A percentile compares a stretch with the other conserved stretches of the same genome.
Conservation (phyloP, 2,797 vertebrate species). For the Cryptoprocta ferox region DNA sequence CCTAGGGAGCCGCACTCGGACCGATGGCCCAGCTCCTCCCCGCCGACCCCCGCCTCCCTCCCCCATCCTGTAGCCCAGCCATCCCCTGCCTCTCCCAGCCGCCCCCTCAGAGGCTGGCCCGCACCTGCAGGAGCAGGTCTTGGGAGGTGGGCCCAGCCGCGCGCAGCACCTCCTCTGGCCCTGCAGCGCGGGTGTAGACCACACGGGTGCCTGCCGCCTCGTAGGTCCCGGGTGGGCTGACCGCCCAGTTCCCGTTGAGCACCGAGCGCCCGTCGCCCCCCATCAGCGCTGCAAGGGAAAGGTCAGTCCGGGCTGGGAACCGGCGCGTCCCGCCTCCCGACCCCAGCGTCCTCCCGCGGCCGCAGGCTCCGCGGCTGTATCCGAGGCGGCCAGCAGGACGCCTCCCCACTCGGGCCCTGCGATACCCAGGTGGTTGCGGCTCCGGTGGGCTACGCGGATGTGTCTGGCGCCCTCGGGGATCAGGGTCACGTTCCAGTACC, state of each 20-base stretch:
- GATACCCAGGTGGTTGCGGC: conserved; percentile 88
- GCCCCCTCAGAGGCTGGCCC: not conserved
- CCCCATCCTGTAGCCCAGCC: not conserved
- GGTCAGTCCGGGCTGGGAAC: not conserved
- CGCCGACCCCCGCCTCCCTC: not conserved
- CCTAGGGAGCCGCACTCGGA: no score
- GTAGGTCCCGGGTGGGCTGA: conserved; percentile 84
- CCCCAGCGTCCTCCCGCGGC: not conserved
- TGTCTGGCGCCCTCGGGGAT: conserved; percentile 88
- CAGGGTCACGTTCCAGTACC: conserved; percentile 88
- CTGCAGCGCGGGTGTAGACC: conserved; percentile 78
- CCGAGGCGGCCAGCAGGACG: not conserved
- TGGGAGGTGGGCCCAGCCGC: conserved; percentile 83
- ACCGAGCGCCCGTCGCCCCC: conserved; percentile 80
- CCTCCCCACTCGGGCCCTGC: not conserved
- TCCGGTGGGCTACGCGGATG: conserved; percentile 86
- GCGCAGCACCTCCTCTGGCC: conserved; percentile 83
- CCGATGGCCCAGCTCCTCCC: no score
- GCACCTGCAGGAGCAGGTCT: conserved; percentile 80
- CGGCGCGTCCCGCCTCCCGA: not conserved
- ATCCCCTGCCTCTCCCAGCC: not conserved
- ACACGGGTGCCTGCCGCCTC: conserved; percentile 84
- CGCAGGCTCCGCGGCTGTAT: not conserved
- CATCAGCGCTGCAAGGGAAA: conserved; percentile 83
- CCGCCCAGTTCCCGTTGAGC: conserved; percentile 87